phyloP scores from a whole-genome alignment of 1,140 invertebrate genomes.

The Pogonomyrmex californicus region DNA sequence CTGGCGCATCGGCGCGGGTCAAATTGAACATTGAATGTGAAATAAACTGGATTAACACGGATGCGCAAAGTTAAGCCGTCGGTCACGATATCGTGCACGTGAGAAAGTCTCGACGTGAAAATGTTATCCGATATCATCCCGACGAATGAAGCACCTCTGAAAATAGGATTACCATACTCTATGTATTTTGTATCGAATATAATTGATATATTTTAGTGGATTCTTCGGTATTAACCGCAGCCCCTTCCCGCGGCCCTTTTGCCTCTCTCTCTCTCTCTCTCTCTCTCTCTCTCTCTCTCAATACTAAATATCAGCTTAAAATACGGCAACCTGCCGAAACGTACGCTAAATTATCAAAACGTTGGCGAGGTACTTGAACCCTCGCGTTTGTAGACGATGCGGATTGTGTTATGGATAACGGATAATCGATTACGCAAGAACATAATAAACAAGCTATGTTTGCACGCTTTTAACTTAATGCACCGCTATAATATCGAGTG shows the following conservation, averaged over 20 bases:
- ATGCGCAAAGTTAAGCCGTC: conserved; percentile 50
- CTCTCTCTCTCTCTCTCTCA: not conserved
- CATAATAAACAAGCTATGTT: conserved; percentile 10
- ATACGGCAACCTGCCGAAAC: not conserved
- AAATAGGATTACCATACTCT: conserved; percentile 48
- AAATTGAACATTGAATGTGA: conserved; percentile 45
- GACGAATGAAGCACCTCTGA: conserved; percentile 51
- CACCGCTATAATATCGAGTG: conserved; percentile 43
- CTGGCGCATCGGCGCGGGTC: not conserved
- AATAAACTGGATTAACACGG: conserved; percentile 55
- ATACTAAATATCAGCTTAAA: conserved; percentile 54
- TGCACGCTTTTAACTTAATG: conserved; percentile 37
- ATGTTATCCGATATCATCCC: conserved; percentile 50
- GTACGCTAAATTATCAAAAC: conserved; percentile 40
- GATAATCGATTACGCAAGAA: conserved; percentile 48
- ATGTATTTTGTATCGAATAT: conserved; percentile 26
- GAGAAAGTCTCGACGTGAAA: conserved; percentile 55
- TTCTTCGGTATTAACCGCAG: conserved; percentile 39
- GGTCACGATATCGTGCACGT: conserved; percentile 51
- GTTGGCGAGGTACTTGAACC: conserved; percentile 10
- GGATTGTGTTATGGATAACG: conserved; percentile 29
- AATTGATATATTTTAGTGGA: conserved; percentile 55
- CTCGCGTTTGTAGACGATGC: conserved; percentile 8
- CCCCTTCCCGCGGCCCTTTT: not conserved
- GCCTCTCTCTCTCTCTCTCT: not conserved